Conservation (phyloP, 2,113 vertebrate genomes). For the Sorex fumeus region DNA sequence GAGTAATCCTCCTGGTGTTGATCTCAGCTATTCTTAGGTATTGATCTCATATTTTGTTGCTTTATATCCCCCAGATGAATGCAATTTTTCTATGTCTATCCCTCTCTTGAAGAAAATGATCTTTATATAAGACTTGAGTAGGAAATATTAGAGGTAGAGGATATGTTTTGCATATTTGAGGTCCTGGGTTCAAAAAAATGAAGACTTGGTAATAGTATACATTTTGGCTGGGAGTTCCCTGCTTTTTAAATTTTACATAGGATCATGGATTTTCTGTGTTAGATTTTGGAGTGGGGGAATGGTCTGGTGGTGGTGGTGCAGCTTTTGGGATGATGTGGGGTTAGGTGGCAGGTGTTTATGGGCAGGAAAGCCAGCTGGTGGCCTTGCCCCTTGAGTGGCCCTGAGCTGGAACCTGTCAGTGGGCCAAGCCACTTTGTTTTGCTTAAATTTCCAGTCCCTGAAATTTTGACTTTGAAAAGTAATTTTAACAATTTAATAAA, state of each 20-base stretch:
- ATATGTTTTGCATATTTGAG: too few relatives aligned
- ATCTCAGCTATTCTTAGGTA: too few relatives aligned
- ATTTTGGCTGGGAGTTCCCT: slow-evolving; percentile 14
- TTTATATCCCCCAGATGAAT: too few relatives aligned
- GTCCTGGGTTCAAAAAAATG: neutral
- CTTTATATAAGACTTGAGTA: neutral
- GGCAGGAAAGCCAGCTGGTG: neutral
- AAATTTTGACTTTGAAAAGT: slow-evolving; percentile 88
- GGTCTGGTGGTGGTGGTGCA: neutral
- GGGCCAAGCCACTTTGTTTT: slow-evolving; percentile 64
- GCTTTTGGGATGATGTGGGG: neutral
- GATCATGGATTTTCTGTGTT: neutral
- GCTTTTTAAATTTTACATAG: slow-evolving; percentile 17
- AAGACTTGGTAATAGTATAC: neutral
- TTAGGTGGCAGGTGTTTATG: neutral
- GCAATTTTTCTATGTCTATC: too few relatives aligned
- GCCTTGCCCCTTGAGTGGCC: neutral
- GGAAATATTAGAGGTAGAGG: too few relatives aligned
- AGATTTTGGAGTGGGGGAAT: neutral
- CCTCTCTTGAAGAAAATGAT: too few relatives aligned
- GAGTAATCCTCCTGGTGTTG: too few relatives aligned
- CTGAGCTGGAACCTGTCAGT: slow-evolving; percentile 23
- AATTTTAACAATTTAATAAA: slow-evolving; percentile 93
- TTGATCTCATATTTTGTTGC: too few relatives aligned
- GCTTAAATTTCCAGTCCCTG: slow-evolving; percentile 80